phyloP scores from a whole-genome alignment of 2,888 invertebrate genomes.

The Morpho helenor region DNA sequence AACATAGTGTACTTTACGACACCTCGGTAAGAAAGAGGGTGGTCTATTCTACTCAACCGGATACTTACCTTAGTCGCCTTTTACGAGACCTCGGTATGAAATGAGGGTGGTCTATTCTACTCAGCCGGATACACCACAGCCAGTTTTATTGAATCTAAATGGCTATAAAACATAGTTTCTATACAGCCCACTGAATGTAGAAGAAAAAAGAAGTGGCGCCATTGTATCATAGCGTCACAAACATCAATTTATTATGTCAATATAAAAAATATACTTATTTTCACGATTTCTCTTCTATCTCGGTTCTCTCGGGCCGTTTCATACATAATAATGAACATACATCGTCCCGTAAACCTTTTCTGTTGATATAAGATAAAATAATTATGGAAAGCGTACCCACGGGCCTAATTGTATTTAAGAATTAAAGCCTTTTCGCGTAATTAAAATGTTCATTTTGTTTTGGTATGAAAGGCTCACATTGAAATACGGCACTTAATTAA shows the following conservation, averaged over 20 bases:
- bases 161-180: no score
- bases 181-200: no score
- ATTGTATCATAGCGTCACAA: no score
- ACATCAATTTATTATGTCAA: neutral
- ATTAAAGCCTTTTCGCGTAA: constrained; percentile 15
- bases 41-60: no score
- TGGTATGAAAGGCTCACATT: constrained; percentile 14
- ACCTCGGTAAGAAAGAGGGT: no score
- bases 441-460: constrained; percentile 15
- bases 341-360: constrained; percentile 11
- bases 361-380: constrained; percentile 16
- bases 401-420: constrained; percentile 19
- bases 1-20: no score
- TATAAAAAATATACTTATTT: constrained; percentile 4
- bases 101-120: no score
- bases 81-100: no score
- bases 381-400: constrained; percentile 17
- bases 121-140: no score
- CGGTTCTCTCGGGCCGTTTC: constrained; percentile 1
- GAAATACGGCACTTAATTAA: constrained; percentile 18
- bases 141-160: no score
- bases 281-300: constrained; percentile 3
- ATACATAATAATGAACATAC: constrained; percentile 5
- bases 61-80: no score
- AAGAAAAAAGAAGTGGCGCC: no score